phyloP scores from a whole-genome alignment of 1,140 invertebrate genomes.

The Kradibia gibbosae region DNA sequence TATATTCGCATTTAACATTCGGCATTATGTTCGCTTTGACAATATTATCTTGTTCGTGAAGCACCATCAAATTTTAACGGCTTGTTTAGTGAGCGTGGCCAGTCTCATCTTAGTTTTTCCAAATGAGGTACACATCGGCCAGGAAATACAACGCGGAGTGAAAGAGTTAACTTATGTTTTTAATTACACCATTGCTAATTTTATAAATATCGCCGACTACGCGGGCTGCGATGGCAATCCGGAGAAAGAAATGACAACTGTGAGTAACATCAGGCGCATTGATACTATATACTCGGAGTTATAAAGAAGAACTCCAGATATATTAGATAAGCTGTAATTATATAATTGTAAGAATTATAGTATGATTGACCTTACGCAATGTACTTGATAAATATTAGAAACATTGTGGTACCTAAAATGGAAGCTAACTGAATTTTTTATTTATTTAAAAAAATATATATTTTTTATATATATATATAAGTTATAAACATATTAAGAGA shows the following conservation, averaged over 20 bases:
- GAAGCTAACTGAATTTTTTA: too few relatives aligned
- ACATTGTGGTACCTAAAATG: too few relatives aligned
- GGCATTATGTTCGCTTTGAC: neutral
- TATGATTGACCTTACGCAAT: neutral
- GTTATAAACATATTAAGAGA: too few relatives aligned
- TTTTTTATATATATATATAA: too few relatives aligned
- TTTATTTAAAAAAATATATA: too few relatives aligned
- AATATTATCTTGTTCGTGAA: neutral
- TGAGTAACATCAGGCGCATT: conserved; percentile 12
- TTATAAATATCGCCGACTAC: neutral
- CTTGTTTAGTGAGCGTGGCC: neutral
- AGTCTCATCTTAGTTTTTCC: neutral
- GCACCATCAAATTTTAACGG: neutral
- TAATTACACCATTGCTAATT: neutral
- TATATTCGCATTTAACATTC: neutral
- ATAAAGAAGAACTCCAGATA: neutral
- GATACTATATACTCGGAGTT: neutral
- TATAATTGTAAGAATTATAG: neutral
- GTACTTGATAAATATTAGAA: too few relatives aligned
- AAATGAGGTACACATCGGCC: too few relatives aligned
- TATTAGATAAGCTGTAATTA: neutral
- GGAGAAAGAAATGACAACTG: conserved; percentile 26
- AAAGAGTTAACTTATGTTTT: neutral
- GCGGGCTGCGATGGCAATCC: neutral
- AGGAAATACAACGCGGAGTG: neutral